These are phyloP conservation scores for Gymnoscelis rufifasciata DNA, from an alignment of 2,888 invertebrate genomes.

Conservation along the genomic window DNA sequence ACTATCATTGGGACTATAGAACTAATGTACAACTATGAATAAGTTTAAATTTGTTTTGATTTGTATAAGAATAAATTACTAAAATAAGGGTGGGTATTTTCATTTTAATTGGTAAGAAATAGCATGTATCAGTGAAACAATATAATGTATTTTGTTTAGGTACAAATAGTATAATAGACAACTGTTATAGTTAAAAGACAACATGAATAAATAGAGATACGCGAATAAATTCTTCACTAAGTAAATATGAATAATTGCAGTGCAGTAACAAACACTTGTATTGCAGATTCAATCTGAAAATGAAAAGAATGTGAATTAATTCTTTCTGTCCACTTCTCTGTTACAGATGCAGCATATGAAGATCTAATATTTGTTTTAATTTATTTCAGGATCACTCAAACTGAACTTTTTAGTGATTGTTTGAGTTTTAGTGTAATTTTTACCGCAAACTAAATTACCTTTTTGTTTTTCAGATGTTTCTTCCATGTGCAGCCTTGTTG, in stretches of 20 bases:
- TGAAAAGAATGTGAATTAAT: constrained; percentile 56
- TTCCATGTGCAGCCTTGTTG: constrained; percentile 80
- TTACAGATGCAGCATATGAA: constrained; percentile 71
- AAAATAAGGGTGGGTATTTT: constrained; percentile 61
- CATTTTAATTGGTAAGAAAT: constrained; percentile 44
- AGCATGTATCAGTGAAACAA: constrained; percentile 20
- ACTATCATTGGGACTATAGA: constrained; percentile 48
- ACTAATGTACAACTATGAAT: constrained; percentile 20
- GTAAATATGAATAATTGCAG: constrained; percentile 33
- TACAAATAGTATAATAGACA: not conserved
- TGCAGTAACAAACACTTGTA: constrained; percentile 39
- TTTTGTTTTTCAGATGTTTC: constrained; percentile 78
- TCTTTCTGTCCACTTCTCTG: constrained; percentile 67
- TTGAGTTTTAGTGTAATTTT: constrained; percentile 63
- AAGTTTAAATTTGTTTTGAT: constrained; percentile 30
- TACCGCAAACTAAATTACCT: constrained; percentile 65
- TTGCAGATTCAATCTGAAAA: constrained; percentile 62
- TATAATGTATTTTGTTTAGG: constrained; percentile 44
- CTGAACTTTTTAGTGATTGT: constrained; percentile 42
- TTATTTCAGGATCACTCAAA: constrained; percentile 66
- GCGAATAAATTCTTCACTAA: constrained; percentile 41
- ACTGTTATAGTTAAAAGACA: no score
- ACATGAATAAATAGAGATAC: constrained; percentile 33
- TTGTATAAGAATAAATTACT: constrained; percentile 55
- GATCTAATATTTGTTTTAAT: constrained; percentile 56